A percentile compares a stretch with the other conserved stretches of the same genome.
Conservation (phyloP, 2,888 invertebrate genomes). For the Drosophila anceps region DNA sequence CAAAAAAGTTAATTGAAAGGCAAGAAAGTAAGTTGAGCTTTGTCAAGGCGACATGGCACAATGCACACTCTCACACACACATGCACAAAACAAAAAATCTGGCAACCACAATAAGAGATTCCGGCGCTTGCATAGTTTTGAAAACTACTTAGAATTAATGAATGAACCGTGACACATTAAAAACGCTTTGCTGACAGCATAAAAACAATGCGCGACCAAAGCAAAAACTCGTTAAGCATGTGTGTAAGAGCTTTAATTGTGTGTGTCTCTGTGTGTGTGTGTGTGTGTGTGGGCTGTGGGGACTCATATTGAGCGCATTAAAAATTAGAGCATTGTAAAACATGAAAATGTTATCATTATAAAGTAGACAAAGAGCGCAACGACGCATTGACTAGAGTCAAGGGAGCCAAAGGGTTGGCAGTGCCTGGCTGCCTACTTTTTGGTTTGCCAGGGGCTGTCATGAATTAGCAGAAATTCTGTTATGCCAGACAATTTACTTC, state of each 20-base stretch:
- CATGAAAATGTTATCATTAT: conserved; percentile 82
- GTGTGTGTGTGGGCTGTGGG: conserved; percentile 34
- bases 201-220: conserved; percentile 43
- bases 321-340: conserved; percentile 76
- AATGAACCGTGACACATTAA: conserved; percentile 74
- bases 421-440: neutral
- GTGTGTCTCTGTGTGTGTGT: neutral
- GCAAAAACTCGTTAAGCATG: conserved; percentile 44
- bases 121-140: conserved; percentile 64
- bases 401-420: conserved; percentile 7
- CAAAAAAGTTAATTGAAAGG: conserved; percentile 44
- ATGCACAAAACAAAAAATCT: conserved; percentile 36
- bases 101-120: conserved; percentile 52
- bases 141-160: conserved; percentile 75
- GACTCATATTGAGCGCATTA: conserved; percentile 65
- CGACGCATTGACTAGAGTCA: conserved; percentile 40
- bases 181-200: conserved; percentile 54
- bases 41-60: conserved; percentile 15
- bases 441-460: conserved; percentile 23
- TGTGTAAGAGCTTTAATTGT: conserved; percentile 7
- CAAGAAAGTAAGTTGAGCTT: conserved; percentile 24
- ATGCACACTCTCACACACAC: neutral
- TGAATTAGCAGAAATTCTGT: conserved; percentile 63
- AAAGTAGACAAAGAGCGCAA: conserved; percentile 70
- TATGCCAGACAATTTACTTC: conserved; percentile 46